Conservation (phyloP, 2,888 invertebrate genomes). For the Acleris cristana region DNA sequence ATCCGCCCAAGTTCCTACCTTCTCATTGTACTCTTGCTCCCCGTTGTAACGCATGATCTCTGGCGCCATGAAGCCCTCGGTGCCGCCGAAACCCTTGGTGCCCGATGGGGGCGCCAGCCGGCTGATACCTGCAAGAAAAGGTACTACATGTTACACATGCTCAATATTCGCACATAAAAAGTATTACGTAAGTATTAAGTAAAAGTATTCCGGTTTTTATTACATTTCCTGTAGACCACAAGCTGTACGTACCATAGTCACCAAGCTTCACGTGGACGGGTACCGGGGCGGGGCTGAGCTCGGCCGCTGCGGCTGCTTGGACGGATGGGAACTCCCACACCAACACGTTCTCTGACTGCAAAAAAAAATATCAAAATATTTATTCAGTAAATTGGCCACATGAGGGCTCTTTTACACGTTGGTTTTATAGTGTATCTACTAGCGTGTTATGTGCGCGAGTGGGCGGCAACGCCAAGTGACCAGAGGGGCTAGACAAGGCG, state of each 20-base stretch:
- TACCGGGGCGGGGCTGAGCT: conserved; percentile 73
- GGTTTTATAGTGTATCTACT: no score
- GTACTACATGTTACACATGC: no score
- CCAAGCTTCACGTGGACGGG: conserved; percentile 95
- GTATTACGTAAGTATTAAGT: no score
- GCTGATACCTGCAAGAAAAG: conserved; percentile 88
- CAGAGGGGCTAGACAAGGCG: no score
- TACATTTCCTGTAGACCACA: no score
- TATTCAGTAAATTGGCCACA: no score
- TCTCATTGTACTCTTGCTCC: conserved; percentile 99
- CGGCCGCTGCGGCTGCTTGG: conserved; percentile 85
- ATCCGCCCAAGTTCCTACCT: conserved; percentile 71
- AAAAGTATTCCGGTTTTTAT: no score
- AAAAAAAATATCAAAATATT: no score
- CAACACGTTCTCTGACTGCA: conserved; percentile 97
- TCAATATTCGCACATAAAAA: no score
- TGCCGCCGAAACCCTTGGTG: conserved; percentile 98
- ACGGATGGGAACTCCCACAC: conserved; percentile 97
- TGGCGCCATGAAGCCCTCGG: conserved; percentile 99
- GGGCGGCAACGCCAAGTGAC: no score
- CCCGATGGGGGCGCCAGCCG: conserved; percentile 94
- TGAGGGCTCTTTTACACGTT: no score
- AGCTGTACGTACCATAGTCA: conserved; percentile 89
- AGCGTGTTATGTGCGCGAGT: no score
- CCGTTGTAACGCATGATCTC: conserved; percentile 99